phyloP scores from a whole-genome alignment of 2,888 invertebrate species.

The Phaedon cochleariae region DNA sequence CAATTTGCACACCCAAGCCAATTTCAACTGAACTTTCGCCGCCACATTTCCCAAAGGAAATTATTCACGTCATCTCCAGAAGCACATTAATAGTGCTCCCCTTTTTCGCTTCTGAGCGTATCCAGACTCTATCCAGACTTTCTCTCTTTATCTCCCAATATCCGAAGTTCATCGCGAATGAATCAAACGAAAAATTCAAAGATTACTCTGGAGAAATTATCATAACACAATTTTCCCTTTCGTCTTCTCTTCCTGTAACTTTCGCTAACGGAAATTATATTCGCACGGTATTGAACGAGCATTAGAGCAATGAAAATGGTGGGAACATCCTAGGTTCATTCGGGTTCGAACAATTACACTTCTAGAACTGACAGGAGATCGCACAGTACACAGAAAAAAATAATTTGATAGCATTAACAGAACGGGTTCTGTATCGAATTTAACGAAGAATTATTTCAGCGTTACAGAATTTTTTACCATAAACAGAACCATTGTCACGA shows the following conservation, averaged over 20 bases:
- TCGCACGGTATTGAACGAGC: background rate
- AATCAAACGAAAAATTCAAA: slow-evolving; percentile 15
- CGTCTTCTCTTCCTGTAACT: background rate
- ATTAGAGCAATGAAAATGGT: background rate
- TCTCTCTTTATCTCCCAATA: background rate
- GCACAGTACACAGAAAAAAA: no score
- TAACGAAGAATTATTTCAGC: no score
- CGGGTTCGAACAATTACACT: no score
- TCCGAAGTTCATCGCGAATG: background rate
- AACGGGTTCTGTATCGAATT: no score
- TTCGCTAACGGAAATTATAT: background rate
- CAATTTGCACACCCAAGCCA: background rate
- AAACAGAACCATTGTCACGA: no score
- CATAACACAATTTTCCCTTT: slow-evolving; percentile 22
- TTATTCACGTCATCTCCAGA: background rate
- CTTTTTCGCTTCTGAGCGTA: background rate
- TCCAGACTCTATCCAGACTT: background rate
- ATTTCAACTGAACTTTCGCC: background rate
- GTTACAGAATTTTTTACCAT: no score
- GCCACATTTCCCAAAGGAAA: background rate
- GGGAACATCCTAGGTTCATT: background rate
- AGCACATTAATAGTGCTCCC: background rate
- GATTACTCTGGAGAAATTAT: slow-evolving; percentile 26
- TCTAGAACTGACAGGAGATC: no score
- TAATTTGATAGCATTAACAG: no score